phyloP scores from a whole-genome alignment of 2,888 invertebrate species.

The Phrixothrix hirtus region DNA sequence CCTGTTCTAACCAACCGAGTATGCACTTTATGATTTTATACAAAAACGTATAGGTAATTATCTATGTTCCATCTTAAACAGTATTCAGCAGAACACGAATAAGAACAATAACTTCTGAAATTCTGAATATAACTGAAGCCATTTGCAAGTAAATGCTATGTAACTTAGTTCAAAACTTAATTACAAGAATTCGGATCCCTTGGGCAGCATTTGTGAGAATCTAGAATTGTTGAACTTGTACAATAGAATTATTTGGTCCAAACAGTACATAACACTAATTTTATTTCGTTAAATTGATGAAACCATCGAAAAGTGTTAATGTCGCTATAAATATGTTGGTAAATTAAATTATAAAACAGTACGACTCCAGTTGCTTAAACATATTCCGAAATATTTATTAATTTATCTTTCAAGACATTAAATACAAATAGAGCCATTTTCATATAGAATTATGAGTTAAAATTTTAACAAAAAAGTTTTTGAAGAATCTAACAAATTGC shows the following conservation, averaged over 20 bases:
- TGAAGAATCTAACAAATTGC: too few relatives aligned
- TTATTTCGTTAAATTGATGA: conserved; percentile 19
- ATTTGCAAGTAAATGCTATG: conserved; percentile 41
- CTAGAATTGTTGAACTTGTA: conserved; percentile 41
- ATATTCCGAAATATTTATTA: too few relatives aligned
- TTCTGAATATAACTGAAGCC: conserved; percentile 39
- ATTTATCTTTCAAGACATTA: too few relatives aligned
- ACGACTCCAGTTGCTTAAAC: background rate
- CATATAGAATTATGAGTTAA: too few relatives aligned
- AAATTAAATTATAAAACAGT: background rate
- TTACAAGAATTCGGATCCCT: conserved; percentile 45
- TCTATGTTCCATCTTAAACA: conserved; percentile 1
- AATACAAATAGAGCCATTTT: too few relatives aligned
- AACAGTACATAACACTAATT: conserved; percentile 22
- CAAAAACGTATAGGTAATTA: background rate
- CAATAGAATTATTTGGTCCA: conserved; percentile 36
- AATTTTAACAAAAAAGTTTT: too few relatives aligned
- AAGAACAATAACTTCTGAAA: conserved; percentile 25
- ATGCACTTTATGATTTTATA: too few relatives aligned
- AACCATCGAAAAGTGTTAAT: conserved; percentile 1
- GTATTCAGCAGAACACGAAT: conserved; percentile 17
- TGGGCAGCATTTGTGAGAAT: conserved; percentile 46
- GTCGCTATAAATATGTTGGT: background rate
- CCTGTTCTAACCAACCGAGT: too few relatives aligned
- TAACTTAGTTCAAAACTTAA: conserved; percentile 45